Percentiles rank a stretch among this genome's conserved stretches.
Conservation (phyloP, 2,797 vertebrate genomes). For the Sarcoramphus papa region DNA sequence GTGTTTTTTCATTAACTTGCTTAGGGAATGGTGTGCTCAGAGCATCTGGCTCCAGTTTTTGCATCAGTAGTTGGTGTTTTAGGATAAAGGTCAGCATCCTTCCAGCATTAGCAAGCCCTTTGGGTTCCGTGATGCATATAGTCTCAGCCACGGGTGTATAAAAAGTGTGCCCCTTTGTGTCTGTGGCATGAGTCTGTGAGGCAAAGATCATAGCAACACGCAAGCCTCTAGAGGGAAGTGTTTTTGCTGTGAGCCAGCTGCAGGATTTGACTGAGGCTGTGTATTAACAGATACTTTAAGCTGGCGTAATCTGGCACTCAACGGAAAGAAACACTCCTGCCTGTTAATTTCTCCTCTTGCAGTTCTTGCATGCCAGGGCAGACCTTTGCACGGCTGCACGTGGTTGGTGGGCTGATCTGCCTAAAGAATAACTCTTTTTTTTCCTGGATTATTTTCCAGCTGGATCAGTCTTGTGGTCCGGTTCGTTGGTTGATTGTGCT, state of each 20-base stretch:
- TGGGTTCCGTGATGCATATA: fast-evolving
- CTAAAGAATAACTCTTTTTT: neutral
- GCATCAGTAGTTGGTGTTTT: neutral
- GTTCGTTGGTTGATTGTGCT: neutral
- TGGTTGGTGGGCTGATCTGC: neutral
- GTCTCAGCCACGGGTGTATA: neutral
- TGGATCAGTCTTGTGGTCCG: neutral
- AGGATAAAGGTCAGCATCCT: neutral
- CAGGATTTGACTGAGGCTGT: neutral
- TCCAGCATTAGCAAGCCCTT: no score
- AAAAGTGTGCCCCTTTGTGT: neutral
- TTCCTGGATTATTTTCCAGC: neutral
- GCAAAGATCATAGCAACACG: neutral
- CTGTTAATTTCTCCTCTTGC: neutral
- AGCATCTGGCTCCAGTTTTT: neutral
- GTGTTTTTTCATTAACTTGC: neutral
- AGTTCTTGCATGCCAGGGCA: fast-evolving
- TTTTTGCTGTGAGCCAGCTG: neutral
- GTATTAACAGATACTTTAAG: neutral
- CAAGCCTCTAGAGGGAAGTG: neutral
- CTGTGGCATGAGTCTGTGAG: neutral
- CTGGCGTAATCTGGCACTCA: neutral
- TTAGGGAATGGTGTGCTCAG: neutral
- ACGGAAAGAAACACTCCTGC: neutral
- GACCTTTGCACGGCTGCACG: neutral